Evolutionary conservation across 2,113 vertebrate genomes (phyloP), one percentile per base, ranked within the genome.

Genomic region (Ramphastos sulfuratus): DNA sequence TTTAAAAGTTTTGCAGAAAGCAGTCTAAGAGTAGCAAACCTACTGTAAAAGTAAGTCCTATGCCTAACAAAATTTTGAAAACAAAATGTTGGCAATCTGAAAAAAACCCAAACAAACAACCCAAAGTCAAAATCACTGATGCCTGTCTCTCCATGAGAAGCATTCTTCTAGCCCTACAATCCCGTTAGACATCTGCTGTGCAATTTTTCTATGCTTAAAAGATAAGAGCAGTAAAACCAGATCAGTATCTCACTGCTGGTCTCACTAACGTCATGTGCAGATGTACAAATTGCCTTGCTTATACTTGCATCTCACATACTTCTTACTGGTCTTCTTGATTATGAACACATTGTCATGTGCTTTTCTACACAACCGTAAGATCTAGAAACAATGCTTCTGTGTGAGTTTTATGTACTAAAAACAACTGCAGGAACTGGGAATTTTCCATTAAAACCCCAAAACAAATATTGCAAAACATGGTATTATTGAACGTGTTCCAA

Each of bases 371-470:
- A 66, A 30, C 19, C 59, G 9, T 5, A 15, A 91, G 48, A 70
- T 48, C 33, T 12, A 37, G 28, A 64, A 90, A 75, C 65, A 72
- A 73, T 2, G 28, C 23, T 77, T 79, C 86, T 8, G 28, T 55
- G 63, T 14, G 56, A 76, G 79, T 37, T 77, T 33, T 3, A 46
- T 2, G 10, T 18, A 50, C 12, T 55, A 30, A 74, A 64, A 92
- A 61, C n/a, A 83, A 61, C 80, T 17, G 67, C 58, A 69, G 77
- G 30, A 95, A 72, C 35, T 27, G 3, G 85, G 90, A 90, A 92
- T 86, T 95, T 96, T 94, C 95, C 93, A 78, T 84, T 44, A 78
- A 96, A 90, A 81, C 12, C 61, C 61, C 82, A 16, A 92, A 92
- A 61, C 89, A 94, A 95, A 92, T 65, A 96, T 94, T 90, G 92